Base-by-base conservation (phyloP, 2,113 vertebrate genomes). In the Tupaia chinensis region DNA sequence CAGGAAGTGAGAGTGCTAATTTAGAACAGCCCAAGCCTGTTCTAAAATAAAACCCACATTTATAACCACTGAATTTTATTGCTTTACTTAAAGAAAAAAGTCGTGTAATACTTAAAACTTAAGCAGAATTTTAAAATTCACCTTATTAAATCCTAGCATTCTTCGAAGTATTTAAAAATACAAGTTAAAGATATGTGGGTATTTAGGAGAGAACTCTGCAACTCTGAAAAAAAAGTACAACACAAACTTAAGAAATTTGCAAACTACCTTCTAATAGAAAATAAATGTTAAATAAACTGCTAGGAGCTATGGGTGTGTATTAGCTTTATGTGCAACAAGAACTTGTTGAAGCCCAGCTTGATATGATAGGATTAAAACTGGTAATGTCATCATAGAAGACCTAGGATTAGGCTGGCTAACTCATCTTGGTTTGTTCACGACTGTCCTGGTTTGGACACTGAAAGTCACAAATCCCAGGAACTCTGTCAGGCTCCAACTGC, bases 191-290 rank as follows among this genome's bases (percentile, higher is more conserved):
- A 54, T 23, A 84, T 27, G 8, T 54, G 68, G 27, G 25, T 60
- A 60, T 12, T 68, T 44, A 96, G 97, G 60, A 85, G 87, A 97
- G 9, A 97, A 83, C 12, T 89, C 66, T 95, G 70, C 79, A 91
- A 89, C 63, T 95, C 94, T 98, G 44, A 81, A 87, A 58, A 32
- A 61, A 34, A 82, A 78, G 3, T 44, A 44, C 44, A 44, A 44
- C 44, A 44, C 44, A 80, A 11, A 54, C 8, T 76, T 22, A 83
- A 74, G 29, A 93, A 80, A 70, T 68, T 60, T 95, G 29, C 25
- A 86, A 66, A 73, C 29, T 72, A 80, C 65, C 34, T 17, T 14
- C 25, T 65, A 27, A 87, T 61, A 58, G 19, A 87, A 54, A 78
- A 70, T 19, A 77, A n/a, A 56, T n/a, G 3, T 19, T 78, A 82